phyloP scores from a whole-genome alignment of 2,113 vertebrate species.

The Chinchilla lanigera region DNA sequence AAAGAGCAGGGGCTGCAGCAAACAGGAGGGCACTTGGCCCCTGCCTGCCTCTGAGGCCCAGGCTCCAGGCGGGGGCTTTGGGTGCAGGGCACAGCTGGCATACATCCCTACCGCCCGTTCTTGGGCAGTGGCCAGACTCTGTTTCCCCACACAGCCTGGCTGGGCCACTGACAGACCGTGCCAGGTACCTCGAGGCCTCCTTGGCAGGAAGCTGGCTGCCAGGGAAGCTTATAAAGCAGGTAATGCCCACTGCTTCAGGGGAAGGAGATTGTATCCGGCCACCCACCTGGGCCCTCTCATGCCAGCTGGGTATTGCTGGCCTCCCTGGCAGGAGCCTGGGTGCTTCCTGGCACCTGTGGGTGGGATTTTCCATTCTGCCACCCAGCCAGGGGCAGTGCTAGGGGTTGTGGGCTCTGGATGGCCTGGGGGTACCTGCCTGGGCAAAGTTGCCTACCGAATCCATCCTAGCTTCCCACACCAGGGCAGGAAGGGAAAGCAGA shows the following conservation, averaged over 20 bases:
- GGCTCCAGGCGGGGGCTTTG: background rate
- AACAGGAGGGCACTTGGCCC: background rate
- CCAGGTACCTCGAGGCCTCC: background rate
- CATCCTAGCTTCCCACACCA: constrained; percentile 50
- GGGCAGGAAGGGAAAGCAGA: constrained; percentile 34
- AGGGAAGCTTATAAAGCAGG: background rate
- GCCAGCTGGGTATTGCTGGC: constrained; percentile 19
- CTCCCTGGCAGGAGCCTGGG: constrained; percentile 26
- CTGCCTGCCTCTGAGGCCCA: background rate
- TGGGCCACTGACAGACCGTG: background rate
- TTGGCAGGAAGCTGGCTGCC: background rate
- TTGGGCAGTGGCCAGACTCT: background rate
- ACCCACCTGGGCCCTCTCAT: constrained; percentile 45
- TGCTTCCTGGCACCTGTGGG: constrained; percentile 49
- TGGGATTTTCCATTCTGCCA: constrained; percentile 75
- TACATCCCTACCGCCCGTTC: background rate
- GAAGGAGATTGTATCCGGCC: background rate
- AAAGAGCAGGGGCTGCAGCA: background rate
- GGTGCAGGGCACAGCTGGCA: background rate
- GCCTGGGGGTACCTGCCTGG: constrained; percentile 61
- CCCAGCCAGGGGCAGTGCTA: constrained; percentile 9
- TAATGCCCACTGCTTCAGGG: background rate
- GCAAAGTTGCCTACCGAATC: constrained; percentile 46
- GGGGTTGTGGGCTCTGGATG: constrained; percentile 41
- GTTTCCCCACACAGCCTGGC: background rate